Evolutionary conservation across 2,888 invertebrate genomes (phyloP).

Genomic region (Tenthredo distinguenda): DNA sequence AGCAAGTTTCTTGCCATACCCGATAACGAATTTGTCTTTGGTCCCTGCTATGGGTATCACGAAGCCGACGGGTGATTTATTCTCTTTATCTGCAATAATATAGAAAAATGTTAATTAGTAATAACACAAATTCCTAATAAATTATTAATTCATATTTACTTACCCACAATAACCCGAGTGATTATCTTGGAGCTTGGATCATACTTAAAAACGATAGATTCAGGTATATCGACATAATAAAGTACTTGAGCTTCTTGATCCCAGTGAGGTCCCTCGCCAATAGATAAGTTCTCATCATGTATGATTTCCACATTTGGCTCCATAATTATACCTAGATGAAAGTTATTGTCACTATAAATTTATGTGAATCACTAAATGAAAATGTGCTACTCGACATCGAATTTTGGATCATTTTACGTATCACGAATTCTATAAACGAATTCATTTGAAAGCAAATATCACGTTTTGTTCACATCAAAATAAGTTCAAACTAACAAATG

Average conservation of each 20-base stretch:
- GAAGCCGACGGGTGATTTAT: slow-evolving; percentile 35
- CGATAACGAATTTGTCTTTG: slow-evolving; percentile 47
- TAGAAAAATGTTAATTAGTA: neutral
- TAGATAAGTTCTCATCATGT: slow-evolving; percentile 33
- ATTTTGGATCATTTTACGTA: too few species aligned
- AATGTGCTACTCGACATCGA: too few species aligned
- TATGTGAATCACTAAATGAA: too few species aligned
- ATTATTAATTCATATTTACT: neutral
- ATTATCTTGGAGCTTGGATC: slow-evolving; percentile 35
- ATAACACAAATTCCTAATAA: neutral
- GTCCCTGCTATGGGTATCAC: slow-evolving; percentile 41
- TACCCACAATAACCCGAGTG: slow-evolving; percentile 48
- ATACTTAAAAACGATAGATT: slow-evolving; percentile 45
- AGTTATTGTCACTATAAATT: neutral
- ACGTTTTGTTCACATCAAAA: neutral
- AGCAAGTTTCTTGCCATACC: slow-evolving; percentile 39
- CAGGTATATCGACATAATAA: slow-evolving; percentile 51
- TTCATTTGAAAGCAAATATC: too few species aligned
- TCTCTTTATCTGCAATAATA: slow-evolving; percentile 39
- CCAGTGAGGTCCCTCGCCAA: slow-evolving; percentile 54
- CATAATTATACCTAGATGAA: slow-evolving; percentile 18
- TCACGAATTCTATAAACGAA: too few species aligned
- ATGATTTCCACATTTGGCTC: slow-evolving; percentile 41
- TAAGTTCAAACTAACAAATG: neutral
- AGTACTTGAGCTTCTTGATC: slow-evolving; percentile 47